Base-by-base conservation (phyloP, 2,888 invertebrate genomes). In the Drosophila subquinaria region DNA sequence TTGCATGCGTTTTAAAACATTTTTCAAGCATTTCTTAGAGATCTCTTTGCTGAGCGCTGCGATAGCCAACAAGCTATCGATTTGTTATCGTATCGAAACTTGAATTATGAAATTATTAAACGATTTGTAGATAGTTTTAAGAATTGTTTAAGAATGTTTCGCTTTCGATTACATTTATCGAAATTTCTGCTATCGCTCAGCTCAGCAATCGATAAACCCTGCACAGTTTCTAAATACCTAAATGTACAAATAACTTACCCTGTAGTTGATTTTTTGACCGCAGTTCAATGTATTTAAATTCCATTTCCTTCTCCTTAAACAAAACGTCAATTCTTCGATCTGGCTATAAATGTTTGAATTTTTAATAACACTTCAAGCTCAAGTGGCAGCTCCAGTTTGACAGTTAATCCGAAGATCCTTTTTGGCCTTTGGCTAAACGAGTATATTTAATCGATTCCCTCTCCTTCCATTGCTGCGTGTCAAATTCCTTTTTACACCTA, bases 401-500 rank as follows among this genome's bases (percentile, higher is more conserved):
- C 36, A 69, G 62, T 55, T 55, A 45, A 27, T 45, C 4, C 45
- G 23, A 1, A 45, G 45, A 11, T 50, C 55, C 47, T 3, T 45
- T 45, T 56, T 15, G 2, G 50, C 45, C 45, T 47, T 45, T 47
- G 35, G 52, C 62, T 51, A n/a, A 38, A 38, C 4, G n/a, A 38
- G 36, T 36, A 20, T 5, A 38, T 15, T 60, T 50, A 30, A 47
- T 47, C 45, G 33, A 53, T 56, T 42, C 30, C 30, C 27, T 3
- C 2, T 10, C 43, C n/a, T 51, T 35, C 13, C 52, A 48, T 59
- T 50, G 73, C 73, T 73, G 78, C 69, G 68, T 35, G 68, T 68
- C 77, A 72, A 72, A 56, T 61, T 56, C 45, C 36, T 55, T 23
- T 36, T 73, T 77, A 68, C 75, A 78, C 69, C 68, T 73, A 47